Percentiles rank a stretch among this genome's conserved stretches.
phyloP scores from a whole-genome alignment of 2,113 vertebrate species.

The Zapus hudsonius region DNA sequence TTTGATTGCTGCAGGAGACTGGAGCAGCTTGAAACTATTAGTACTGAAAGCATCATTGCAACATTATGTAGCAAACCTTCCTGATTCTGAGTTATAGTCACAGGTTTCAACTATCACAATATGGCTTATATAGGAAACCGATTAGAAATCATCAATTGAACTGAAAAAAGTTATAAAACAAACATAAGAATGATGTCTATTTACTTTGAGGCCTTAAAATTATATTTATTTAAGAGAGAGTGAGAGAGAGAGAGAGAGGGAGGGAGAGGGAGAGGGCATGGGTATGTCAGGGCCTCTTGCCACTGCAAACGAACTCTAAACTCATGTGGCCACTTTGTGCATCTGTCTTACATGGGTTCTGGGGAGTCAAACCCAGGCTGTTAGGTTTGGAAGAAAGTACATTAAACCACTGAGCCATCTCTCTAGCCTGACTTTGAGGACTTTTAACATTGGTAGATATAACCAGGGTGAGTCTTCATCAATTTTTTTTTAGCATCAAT shows the following conservation, averaged over 20 bases:
- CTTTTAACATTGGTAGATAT: constrained; percentile 25
- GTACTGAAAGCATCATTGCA: constrained; percentile 84
- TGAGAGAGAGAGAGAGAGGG: too few relatives aligned
- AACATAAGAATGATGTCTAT: not conserved
- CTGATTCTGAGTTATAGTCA: constrained; percentile 40
- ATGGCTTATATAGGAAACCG: constrained; percentile 29
- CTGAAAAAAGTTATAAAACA: constrained; percentile 36
- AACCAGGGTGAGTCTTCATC: not conserved
- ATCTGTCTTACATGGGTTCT: too few relatives aligned
- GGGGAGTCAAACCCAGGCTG: too few relatives aligned
- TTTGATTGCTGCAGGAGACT: constrained; percentile 86
- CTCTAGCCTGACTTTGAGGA: not conserved
- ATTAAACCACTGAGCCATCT: too few relatives aligned
- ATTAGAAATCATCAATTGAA: constrained; percentile 18
- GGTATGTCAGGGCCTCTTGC: too few relatives aligned
- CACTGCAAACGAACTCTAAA: too few relatives aligned
- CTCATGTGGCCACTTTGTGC: too few relatives aligned
- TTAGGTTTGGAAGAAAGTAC: too few relatives aligned
- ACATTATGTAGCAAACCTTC: constrained; percentile 78
- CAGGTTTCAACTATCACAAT: not conserved
- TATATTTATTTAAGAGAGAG: not conserved
- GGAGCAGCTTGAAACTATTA: constrained; percentile 84
- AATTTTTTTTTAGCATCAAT: not conserved
- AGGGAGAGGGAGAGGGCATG: too few relatives aligned
- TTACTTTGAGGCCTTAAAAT: constrained; percentile 9